phyloP scores from a whole-genome alignment of 1,140 invertebrate genomes.

The Eulimnadia texana region DNA sequence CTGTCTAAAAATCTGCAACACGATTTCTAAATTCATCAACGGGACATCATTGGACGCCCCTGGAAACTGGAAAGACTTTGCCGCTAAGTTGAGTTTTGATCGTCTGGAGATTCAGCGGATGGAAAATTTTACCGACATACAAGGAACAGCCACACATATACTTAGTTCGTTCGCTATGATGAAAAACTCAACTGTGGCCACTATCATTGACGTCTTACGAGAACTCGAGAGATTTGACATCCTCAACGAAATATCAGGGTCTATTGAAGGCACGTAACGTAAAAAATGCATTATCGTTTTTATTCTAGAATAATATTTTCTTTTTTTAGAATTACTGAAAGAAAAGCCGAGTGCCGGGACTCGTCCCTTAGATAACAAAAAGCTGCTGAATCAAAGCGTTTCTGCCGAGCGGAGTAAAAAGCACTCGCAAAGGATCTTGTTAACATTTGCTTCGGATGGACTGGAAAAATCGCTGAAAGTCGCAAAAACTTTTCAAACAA shows the following conservation, averaged over 20 bases:
- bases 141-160: not conserved
- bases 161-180: not conserved
- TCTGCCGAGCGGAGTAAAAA: not conserved
- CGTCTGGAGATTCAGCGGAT: not conserved
- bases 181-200: not conserved
- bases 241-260: not conserved
- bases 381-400: not conserved
- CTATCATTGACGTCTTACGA: not conserved
- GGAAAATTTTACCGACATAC: not conserved
- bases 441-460: constrained; percentile 1
- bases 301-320: not conserved
- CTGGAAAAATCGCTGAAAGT: not conserved
- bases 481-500: not conserved
- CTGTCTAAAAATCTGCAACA: not conserved
- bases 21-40: not conserved
- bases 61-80: not conserved
- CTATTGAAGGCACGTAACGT: not conserved
- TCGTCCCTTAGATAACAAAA: not conserved
- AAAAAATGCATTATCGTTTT: not conserved
- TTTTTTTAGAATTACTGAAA: not conserved
- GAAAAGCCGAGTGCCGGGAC: not conserved
- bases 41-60: not conserved
- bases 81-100: not conserved
- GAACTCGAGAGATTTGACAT: not conserved
- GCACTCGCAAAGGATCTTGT: not conserved